Base-by-base conservation (phyloP, 2,888 invertebrate species). In the Rambutsinella grinnellia region DNA sequence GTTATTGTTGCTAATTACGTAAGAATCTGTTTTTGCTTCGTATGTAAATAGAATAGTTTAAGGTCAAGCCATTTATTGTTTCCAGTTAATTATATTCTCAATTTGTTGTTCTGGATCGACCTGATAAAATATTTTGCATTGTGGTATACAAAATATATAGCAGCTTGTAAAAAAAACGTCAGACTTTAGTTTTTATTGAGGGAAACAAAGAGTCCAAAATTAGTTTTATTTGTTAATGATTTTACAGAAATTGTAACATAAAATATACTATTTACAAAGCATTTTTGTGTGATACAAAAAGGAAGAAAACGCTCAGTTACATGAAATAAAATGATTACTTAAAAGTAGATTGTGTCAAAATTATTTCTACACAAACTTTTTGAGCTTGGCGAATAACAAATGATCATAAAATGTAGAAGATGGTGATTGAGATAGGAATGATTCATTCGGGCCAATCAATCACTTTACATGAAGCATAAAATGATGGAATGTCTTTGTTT, bases 281-380 rank as follows among this genome's bases (percentile, higher is more conserved):
- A 63, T 76, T 76, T 76, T 70, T 76, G 76, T 76, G 76, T 76
- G 76, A 76, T 76, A 76, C 63, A 76, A 65, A 70, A 63, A 69
- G 23, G 13, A 8, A 13, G 47, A 76, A 76, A 76, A 76, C 76
- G 76, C 76, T 76, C 76, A 76, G 76, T 76, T 76, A 69, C 17
- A 66, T 54, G 69, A 70, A 70, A 68, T 69, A 76, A 67, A 68
- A 53, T 62, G 63, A 69, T 65, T 68, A 68, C 61, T 28, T 24
- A 56, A 56, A 56, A 56, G 24, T 21, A 17, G n/a, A 49, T 49
- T 49, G 5, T 36, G 6, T 36, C 36, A 36, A 13, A 36, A 36
- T 36, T 36, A 8, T 36, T 13, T 36, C 13, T 5, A 5, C 36
- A 36, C 13, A 36, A 8, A 36, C 36, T 36, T 13, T n/a, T n/a